These are phyloP conservation scores for Pollenia labialis DNA, from an alignment of 2,888 invertebrate species.

Conservation along the genomic window DNA sequence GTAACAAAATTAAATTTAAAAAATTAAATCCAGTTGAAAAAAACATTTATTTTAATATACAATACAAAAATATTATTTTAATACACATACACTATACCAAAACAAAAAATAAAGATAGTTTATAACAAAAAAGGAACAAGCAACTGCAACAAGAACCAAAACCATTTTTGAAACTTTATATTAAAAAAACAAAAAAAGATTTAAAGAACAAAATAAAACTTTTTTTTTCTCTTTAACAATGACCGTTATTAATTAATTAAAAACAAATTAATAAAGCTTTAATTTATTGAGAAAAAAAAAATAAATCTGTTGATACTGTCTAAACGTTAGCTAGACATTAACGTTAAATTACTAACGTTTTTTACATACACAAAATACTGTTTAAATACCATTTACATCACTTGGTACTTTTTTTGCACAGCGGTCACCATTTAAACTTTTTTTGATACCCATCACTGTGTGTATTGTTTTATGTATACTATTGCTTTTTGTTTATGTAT, in stretches of 20 bases:
- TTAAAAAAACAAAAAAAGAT: conserved; percentile 38
- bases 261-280: conserved; percentile 3
- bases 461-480: too few relatives aligned
- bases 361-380: too few relatives aligned
- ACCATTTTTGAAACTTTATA: conserved; percentile 56
- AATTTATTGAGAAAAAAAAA: conserved; percentile 51
- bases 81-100: conserved; percentile 17
- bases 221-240: conserved; percentile 55
- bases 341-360: too few relatives aligned
- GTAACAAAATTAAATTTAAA: conserved; percentile 43
- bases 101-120: not conserved
- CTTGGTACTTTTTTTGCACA: too few relatives aligned
- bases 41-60: conserved; percentile 70
- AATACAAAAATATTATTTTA: conserved; percentile 64
- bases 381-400: too few relatives aligned
- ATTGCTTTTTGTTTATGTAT: too few relatives aligned
- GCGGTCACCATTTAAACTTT: too few relatives aligned
- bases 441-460: too few relatives aligned
- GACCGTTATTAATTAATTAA: conserved; percentile 46
- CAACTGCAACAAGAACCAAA: conserved; percentile 67
- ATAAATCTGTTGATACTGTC: too few relatives aligned
- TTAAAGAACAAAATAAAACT: not conserved
- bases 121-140: conserved; percentile 30
- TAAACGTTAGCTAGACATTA: too few relatives aligned
- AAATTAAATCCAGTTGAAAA: conserved; percentile 46